Evolutionary conservation across 2,113 vertebrate species (phyloP).

Genomic region (Paradoxurus hermaphroditus): DNA sequence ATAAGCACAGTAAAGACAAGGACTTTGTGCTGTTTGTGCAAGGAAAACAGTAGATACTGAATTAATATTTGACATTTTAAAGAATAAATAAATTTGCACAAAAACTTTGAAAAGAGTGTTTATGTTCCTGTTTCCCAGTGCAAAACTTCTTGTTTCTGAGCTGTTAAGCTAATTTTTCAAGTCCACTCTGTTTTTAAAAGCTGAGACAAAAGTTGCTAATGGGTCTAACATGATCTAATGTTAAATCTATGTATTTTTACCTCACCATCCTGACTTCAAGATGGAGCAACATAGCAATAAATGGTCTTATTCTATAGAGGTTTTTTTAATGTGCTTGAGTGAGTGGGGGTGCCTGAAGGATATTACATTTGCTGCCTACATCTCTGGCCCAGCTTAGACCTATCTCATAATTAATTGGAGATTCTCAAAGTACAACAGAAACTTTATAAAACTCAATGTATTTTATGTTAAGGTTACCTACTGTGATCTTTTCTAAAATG

Average conservation of each 20-base stretch:
- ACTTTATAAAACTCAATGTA: conserved; percentile 62
- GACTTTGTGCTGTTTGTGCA: fast-evolving
- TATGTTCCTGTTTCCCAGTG: neutral
- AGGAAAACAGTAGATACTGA: neutral
- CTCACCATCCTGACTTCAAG: neutral
- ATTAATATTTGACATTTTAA: neutral
- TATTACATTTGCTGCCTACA: neutral
- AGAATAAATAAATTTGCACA: neutral
- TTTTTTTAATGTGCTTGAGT: neutral
- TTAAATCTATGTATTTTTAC: neutral
- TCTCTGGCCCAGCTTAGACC: neutral
- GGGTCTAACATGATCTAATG: neutral
- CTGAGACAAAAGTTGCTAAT: neutral
- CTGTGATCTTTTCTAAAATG: conserved; percentile 65
- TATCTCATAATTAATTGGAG: conserved; percentile 22
- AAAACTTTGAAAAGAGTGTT: neutral
- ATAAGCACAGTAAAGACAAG: neutral
- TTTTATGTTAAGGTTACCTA: conserved; percentile 64
- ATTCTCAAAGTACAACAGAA: conserved; percentile 36
- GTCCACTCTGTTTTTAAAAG: neutral
- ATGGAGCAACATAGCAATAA: neutral
- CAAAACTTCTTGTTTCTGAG: neutral
- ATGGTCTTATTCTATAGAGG: neutral
- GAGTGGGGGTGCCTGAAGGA: neutral
- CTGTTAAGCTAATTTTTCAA: neutral